Percentiles rank a stretch among this genome's conserved stretches.
Evolutionary conservation across 2,797 vertebrate species (phyloP).

Genomic region (Chaetophractus vellerosus): DNA sequence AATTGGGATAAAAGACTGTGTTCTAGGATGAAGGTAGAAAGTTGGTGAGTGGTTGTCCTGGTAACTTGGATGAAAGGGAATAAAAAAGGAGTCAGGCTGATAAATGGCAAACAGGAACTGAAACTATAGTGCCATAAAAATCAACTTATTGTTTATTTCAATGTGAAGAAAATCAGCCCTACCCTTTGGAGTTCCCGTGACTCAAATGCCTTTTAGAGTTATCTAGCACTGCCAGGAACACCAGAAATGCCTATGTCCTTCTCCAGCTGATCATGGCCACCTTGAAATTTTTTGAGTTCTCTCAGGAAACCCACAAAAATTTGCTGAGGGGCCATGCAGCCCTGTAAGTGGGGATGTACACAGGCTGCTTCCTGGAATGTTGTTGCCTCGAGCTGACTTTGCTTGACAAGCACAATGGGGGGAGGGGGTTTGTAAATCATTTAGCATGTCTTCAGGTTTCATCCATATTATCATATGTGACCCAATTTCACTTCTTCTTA

Average conservation of each 20-base stretch:
- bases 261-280: background rate
- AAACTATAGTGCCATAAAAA: background rate
- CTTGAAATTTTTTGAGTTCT: background rate
- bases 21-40: background rate
- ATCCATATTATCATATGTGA: too few species aligned
- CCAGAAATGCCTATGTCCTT: background rate
- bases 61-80: background rate
- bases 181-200: background rate
- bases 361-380: background rate
- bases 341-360: too few species aligned
- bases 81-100: background rate
- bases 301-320: background rate
- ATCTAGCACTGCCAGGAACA: background rate
- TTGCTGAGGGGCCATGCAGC: background rate
- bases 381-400: background rate
- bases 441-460: too few species aligned
- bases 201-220: background rate
- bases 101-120: background rate
- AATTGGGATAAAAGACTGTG: background rate
- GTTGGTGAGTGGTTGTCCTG: background rate
- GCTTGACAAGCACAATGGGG: background rate
- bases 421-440: background rate
- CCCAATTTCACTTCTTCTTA: too few species aligned
- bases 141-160: background rate
- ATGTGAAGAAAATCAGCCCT: background rate